Evolutionary conservation across 2,888 invertebrate species (phyloP), one percentile per base, ranked within the genome.

Genomic region (Boloria selene): DNA sequence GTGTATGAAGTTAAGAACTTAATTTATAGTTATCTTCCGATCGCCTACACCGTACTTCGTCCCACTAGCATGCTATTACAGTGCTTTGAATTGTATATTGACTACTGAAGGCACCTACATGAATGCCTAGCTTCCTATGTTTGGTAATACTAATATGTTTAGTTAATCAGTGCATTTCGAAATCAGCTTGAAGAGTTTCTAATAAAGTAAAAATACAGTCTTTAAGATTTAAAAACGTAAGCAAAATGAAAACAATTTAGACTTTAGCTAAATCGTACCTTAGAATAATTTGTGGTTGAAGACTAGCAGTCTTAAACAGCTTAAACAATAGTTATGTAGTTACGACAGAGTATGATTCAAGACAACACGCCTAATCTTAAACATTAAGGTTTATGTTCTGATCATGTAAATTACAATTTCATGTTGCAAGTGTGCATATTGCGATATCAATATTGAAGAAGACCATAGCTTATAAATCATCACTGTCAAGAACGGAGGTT

Each of bases 391-490:
- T 83, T 84, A 77, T 74, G 73, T 67, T 66, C 47, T 47, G 64
- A 70, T 72, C 69, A 70, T 69, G 67, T 72, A 71, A 76, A 75
- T 75, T 76, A 77, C 73, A 70, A 65, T 63, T 26, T 13, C 56
- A 63, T 68, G 72, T 66, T 55, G 70, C 77, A 78, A 83, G 86
- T 84, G 84, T 84, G 82, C 86, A 86, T 83, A 80, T 81, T 84
- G 64, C 61, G 59, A 82, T 84, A 85, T 85, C 84, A 86, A 85
- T 83, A 81, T 65, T 67, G 60, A 72, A 73, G 74, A 74, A 73
- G 77, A 81, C 82, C 81, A 78, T 81, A 79, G 81, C 85, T 83
- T 84, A 85, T 86, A 81, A 78, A 77, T 74, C 74, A 64, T 62
- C 65, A 44, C 45, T 53, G 61, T 64, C 52, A 56, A 68, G 50